Conservation (phyloP, 2,888 invertebrate genomes). For the Cantharis lateralis region DNA sequence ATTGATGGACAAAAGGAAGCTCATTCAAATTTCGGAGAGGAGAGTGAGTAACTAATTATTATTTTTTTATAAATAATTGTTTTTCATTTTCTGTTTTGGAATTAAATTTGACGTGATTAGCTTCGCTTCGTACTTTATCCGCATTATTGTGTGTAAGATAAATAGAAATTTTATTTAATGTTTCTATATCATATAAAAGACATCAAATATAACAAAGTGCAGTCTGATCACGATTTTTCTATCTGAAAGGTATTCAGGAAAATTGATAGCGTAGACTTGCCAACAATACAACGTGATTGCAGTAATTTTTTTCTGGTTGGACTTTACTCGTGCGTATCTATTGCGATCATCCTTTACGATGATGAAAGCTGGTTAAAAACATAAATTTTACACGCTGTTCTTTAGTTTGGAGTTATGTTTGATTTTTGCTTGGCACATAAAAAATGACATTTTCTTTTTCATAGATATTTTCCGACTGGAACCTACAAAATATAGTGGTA, state of each 20-base stretch:
- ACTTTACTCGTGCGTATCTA: slow-evolving; percentile 13
- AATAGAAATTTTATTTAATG: not conserved
- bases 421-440: slow-evolving; percentile 5
- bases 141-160: not conserved
- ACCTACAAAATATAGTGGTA: not conserved
- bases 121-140: not conserved
- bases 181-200: not conserved
- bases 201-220: slow-evolving; percentile 1
- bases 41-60: slow-evolving; percentile 42
- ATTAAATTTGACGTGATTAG: not conserved
- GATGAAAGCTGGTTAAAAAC: slow-evolving; percentile 15
- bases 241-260: slow-evolving; percentile 12
- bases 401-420: slow-evolving; percentile 5
- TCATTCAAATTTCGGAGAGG: slow-evolving; percentile 48
- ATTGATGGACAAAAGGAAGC: slow-evolving; percentile 51
- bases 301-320: slow-evolving; percentile 14
- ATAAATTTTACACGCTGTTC: slow-evolving; percentile 11
- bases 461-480: not conserved
- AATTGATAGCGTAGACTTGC: slow-evolving; percentile 17
- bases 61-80: not conserved
- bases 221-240: slow-evolving; percentile 17
- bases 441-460: not conserved
- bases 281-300: slow-evolving; percentile 21
- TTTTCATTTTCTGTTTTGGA: not conserved
- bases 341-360: slow-evolving; percentile 15